Base-by-base conservation (phyloP, 2,797 vertebrate genomes). In the Pangasius krempfi region DNA sequence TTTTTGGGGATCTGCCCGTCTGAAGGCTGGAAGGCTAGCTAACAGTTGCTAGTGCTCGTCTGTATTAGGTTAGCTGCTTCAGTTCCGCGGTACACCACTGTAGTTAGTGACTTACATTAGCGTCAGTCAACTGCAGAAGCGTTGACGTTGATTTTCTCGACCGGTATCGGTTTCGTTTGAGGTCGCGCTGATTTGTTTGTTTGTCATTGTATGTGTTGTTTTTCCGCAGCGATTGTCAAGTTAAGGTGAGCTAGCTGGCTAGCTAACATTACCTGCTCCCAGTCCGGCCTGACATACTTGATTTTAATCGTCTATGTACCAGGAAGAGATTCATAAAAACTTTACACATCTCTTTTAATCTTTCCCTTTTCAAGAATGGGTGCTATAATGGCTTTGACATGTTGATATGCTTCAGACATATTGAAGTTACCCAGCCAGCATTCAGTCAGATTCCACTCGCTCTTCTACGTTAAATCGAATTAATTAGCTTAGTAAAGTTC, bases 1-100 rank as follows among this genome's bases (percentile, higher is more conserved):
- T 8, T 18, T 72, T 80, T 58, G 89, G 87, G 85, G 87, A 91
- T 92, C 90, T 89, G 92, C 90, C 90, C 92, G 88, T 88, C 81
- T 47, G 81, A 64, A 85, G 47, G 73, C 88, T 82, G 79, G 9
- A 5, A 14, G 58, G 58, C 93, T 58, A 82, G 93, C 92, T 93
- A 94, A 92, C 93, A 84, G 60, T 47, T 68, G 85, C 80, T 85
- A 68, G 60, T 89, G 33, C 12, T 84, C 4, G 52, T 56, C 30
- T 86, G 40, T 37, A 78, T 78, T 22, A 7, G 62, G 62, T 54
- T 84, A 47, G 82, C 40, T 85, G 86, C 30, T 66, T 72, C 82
- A 84, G 44, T 84, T 79, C 82, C 76, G 64, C 73, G 58, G 86
- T 30, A 56, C 68, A 80, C 73, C 22, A 73, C 90, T 88, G 79